These are phyloP conservation scores for Autographa pulchrina DNA, from an alignment of 2,888 invertebrate genomes.

Conservation along the genomic window DNA sequence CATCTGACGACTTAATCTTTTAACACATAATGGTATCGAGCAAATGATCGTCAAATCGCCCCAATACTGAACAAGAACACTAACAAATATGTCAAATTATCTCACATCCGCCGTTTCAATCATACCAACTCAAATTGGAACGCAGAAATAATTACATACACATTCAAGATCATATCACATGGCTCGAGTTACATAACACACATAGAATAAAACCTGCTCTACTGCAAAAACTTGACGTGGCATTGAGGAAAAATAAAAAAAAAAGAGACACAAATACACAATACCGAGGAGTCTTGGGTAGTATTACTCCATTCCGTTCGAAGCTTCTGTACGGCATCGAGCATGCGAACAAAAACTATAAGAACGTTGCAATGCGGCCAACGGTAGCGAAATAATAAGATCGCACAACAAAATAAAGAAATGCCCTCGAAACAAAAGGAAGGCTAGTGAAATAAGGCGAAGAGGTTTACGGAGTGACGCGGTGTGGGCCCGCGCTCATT, in stretches of 20 bases:
- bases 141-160: conserved; percentile 68
- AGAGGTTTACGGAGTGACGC: conserved; percentile 88
- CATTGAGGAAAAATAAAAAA: conserved; percentile 77
- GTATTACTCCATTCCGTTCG: conserved; percentile 87
- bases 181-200: conserved; percentile 75
- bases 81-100: conserved; percentile 65
- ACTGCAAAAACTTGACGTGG: conserved; percentile 77
- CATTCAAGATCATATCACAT: conserved; percentile 72
- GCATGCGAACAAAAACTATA: conserved; percentile 84
- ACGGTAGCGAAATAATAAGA: conserved; percentile 90
- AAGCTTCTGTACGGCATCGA: conserved; percentile 72
- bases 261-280: conserved; percentile 83
- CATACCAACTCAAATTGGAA: conserved; percentile 74
- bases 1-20: conserved; percentile 50
- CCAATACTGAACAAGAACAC: conserved; percentile 52
- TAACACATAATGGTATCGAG: conserved; percentile 48
- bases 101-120: conserved; percentile 72
- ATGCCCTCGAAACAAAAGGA: conserved; percentile 86
- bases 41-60: conserved; percentile 42
- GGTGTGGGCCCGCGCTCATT: conserved; percentile 86
- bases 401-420: conserved; percentile 89
- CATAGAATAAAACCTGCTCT: conserved; percentile 70
- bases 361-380: conserved; percentile 82
- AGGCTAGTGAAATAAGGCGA: conserved; percentile 87
- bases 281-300: conserved; percentile 82